Conservation (phyloP, 2,888 invertebrate species). For the Cyclophora albipunctata region DNA sequence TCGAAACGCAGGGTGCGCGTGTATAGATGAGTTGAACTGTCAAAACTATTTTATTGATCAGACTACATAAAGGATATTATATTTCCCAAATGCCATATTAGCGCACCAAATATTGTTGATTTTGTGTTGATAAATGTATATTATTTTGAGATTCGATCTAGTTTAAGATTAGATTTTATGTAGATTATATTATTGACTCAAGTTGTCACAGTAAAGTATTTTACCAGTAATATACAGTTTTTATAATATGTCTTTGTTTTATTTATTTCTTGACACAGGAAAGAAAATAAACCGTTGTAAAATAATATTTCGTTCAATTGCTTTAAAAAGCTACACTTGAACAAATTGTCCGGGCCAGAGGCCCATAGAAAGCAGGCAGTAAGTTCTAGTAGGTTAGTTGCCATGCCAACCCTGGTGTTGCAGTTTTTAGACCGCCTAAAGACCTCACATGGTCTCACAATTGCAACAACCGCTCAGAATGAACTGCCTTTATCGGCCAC, state of each 20-base stretch:
- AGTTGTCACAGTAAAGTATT: constrained; percentile 23
- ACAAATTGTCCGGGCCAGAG: no score
- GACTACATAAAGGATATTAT: not conserved
- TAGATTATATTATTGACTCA: constrained; percentile 26
- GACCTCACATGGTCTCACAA: no score
- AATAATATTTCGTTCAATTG: no score
- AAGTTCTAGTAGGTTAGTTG: no score
- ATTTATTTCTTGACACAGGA: not conserved
- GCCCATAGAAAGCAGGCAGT: no score
- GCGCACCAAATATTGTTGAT: constrained; percentile 26
- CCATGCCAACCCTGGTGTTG: no score
- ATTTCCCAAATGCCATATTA: constrained; percentile 13
- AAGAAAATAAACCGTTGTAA: no score
- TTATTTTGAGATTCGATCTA: constrained; percentile 11
- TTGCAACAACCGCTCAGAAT: no score
- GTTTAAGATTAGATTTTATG: constrained; percentile 7
- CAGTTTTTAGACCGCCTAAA: no score
- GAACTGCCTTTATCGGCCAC: no score
- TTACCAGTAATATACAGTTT: constrained; percentile 29
- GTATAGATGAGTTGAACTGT: not conserved
- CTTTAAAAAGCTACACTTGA: no score
- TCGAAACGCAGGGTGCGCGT: no score
- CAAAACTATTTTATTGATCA: not conserved
- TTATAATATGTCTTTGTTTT: constrained; percentile 4
- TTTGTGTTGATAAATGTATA: constrained; percentile 27